These are phyloP conservation scores for Oscarella lobularis DNA, from an alignment of 37 sponge, comb jelly and placozoan species.

Conservation along the genomic window DNA sequence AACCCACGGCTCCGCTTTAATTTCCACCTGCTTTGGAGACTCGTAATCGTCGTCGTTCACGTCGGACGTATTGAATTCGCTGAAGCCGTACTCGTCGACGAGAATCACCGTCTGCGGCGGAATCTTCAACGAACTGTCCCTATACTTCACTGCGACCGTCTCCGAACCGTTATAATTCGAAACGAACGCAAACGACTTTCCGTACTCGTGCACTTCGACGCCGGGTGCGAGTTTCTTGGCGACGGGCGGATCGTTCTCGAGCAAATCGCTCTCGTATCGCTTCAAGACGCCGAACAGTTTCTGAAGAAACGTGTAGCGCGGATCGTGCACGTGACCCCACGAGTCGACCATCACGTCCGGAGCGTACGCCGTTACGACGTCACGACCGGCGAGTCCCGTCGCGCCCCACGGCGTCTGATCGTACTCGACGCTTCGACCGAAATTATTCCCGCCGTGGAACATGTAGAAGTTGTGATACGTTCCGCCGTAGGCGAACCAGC, in stretches of 20 bases:
- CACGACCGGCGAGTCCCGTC: too few species aligned
- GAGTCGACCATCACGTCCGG: constrained; percentile 34
- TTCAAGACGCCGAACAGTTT: constrained; percentile 3
- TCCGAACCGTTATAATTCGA: not conserved
- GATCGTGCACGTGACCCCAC: constrained; percentile 25
- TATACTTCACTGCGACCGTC: not conserved
- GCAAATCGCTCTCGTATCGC: not conserved
- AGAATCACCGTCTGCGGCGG: too few species aligned
- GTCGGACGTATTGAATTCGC: too few species aligned
- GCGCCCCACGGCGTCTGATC: constrained; percentile 12
- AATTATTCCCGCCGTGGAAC: constrained; percentile 43
- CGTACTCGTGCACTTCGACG: not conserved
- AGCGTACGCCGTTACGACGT: constrained; percentile 32
- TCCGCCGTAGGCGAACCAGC: constrained; percentile 42
- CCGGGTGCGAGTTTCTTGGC: constrained; percentile 8
- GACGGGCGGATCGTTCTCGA: constrained; percentile 10
- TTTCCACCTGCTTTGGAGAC: too few species aligned
- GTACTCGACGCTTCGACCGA: too few species aligned
- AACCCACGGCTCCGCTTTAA: too few species aligned
- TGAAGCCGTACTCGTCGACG: too few species aligned
- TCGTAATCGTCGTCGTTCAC: too few species aligned
- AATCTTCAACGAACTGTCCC: not conserved
- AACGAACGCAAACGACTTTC: constrained; percentile 2
- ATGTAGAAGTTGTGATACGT: constrained; percentile 52
- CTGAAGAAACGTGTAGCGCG: constrained; percentile 20